A percentile compares a stretch with the other conserved stretches of the same genome.
These are phyloP conservation scores for Perca schrenkii DNA, from an alignment of 2,113 vertebrate species.

Conservation along the genomic window DNA sequence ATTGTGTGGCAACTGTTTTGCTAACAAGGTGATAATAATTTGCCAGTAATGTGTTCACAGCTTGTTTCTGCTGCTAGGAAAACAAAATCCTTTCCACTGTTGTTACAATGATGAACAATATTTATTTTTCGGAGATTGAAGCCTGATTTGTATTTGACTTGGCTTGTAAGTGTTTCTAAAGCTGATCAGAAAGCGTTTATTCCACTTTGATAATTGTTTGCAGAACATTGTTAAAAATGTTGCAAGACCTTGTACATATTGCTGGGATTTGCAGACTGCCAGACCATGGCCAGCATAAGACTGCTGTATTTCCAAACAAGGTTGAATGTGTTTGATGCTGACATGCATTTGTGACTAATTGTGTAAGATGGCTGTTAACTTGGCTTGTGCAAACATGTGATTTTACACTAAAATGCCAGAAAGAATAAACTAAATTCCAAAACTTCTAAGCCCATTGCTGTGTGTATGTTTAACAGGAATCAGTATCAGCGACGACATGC, in stretches of 20 bases:
- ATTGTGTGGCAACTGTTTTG: no score
- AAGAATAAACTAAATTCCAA: not conserved
- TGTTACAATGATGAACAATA: not conserved
- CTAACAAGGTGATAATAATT: no score
- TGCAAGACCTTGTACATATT: no score
- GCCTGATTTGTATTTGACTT: not conserved
- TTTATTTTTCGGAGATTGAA: not conserved
- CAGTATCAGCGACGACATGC: constrained; percentile 68
- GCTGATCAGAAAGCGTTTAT: not conserved
- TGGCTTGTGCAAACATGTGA: not conserved
- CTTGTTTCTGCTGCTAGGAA: not conserved
- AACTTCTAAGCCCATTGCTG: not conserved
- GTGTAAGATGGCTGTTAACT: not conserved
- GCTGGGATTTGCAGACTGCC: not conserved
- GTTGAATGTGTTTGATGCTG: not conserved
- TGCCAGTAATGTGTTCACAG: no score
- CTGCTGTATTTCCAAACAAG: not conserved
- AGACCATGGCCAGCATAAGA: not conserved
- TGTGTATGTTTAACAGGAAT: constrained; percentile 60
- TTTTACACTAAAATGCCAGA: not conserved
- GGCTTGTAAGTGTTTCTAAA: not conserved
- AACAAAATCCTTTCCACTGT: not conserved
- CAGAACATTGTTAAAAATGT: not conserved
- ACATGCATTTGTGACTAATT: not conserved
- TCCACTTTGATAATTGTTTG: not conserved